Percentiles rank a stretch among this genome's conserved stretches.
phyloP scores from a whole-genome alignment of 2,888 invertebrate species.

The Formica aserva region DNA sequence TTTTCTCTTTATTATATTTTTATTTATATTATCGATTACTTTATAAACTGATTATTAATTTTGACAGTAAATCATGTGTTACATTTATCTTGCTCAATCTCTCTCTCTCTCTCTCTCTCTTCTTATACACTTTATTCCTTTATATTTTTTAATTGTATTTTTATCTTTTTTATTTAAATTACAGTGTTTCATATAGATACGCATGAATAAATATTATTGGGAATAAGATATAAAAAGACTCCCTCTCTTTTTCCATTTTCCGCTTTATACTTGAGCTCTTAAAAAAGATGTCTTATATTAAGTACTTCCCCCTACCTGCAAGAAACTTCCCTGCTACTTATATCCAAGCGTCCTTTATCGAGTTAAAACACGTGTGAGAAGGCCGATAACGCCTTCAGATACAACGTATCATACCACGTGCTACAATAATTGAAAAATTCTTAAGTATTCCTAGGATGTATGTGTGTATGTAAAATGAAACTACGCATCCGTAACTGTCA shows the following conservation, averaged over 20 bases:
- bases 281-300: constrained; percentile 51
- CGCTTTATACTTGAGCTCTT: constrained; percentile 34
- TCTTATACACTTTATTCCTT: background rate
- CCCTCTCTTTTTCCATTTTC: constrained; percentile 38
- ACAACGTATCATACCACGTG: constrained; percentile 18
- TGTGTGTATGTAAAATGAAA: background rate
- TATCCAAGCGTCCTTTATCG: constrained; percentile 38
- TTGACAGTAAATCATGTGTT: background rate
- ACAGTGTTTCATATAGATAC: background rate
- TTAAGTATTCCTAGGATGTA: background rate
- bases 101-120: background rate
- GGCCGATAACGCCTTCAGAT: constrained; percentile 34
- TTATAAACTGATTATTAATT: background rate
- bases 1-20: background rate
- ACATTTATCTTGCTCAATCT: background rate
- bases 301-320: constrained; percentile 8
- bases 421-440: constrained; percentile 5
- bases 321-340: constrained; percentile 43
- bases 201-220: constrained; percentile 37
- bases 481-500: background rate
- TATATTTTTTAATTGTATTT: constrained; percentile 20
- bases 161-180: constrained; percentile 23
- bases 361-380: constrained; percentile 32
- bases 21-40: background rate
- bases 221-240: constrained; percentile 37